phyloP scores from a whole-genome alignment of 1,140 invertebrate species.

The Drosophila ficusphila region DNA sequence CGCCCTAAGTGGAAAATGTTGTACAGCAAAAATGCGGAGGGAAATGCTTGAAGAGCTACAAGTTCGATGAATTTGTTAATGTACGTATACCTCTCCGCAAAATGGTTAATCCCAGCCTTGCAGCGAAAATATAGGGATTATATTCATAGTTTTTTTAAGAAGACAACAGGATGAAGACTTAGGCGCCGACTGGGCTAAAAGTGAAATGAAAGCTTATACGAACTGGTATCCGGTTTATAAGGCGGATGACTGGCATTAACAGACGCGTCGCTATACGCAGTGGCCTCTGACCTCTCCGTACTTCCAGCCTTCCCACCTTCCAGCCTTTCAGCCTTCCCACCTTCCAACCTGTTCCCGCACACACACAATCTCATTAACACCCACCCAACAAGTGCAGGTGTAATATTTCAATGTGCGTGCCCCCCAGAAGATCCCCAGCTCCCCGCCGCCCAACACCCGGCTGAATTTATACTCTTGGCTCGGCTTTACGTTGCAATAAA shows the following conservation, averaged over 20 bases:
- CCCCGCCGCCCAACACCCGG: slow-evolving; percentile 5
- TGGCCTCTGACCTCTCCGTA: slow-evolving; percentile 30
- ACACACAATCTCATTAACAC: slow-evolving; percentile 46
- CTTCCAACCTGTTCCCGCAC: slow-evolving; percentile 5
- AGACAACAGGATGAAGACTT: neutral
- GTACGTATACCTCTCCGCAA: no score
- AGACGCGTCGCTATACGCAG: slow-evolving; percentile 60
- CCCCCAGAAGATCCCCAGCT: neutral
- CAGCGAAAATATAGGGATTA: no score
- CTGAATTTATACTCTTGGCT: slow-evolving; percentile 69
- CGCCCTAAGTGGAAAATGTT: slow-evolving; percentile 68
- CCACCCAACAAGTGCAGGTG: slow-evolving; percentile 52
- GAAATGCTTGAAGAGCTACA: slow-evolving; percentile 4
- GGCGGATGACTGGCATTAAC: slow-evolving; percentile 63
- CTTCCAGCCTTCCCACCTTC: neutral
- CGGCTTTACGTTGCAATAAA: slow-evolving; percentile 68
- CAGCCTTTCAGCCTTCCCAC: neutral
- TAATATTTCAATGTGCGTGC: slow-evolving; percentile 73
- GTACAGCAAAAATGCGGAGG: slow-evolving; percentile 27
- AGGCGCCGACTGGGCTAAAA: no score
- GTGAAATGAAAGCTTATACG: slow-evolving; percentile 14
- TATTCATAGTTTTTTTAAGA: no score
- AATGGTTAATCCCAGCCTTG: no score
- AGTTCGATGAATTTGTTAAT: no score
- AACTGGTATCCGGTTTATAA: slow-evolving; percentile 65